These are phyloP conservation scores for Dendrolimus houi DNA, from an alignment of 2,888 invertebrate genomes.

Conservation along the genomic window DNA sequence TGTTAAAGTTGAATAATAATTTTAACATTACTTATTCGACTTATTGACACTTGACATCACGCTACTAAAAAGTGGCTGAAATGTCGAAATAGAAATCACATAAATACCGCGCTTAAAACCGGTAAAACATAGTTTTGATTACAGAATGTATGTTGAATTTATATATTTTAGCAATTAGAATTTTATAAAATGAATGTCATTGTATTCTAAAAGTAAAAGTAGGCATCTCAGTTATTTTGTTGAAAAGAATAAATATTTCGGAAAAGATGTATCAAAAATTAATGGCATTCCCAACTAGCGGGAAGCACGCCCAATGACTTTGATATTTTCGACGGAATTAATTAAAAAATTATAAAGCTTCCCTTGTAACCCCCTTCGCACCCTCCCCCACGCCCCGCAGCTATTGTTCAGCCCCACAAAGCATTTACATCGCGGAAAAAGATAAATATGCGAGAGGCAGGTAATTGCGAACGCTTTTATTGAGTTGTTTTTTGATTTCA, in stretches of 20 bases:
- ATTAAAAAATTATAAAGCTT: constrained; percentile 77
- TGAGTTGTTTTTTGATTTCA: constrained; percentile 69
- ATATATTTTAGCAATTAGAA: too few species aligned
- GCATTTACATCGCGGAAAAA: constrained; percentile 64
- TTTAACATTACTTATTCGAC: too few species aligned
- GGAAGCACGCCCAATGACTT: constrained; percentile 61
- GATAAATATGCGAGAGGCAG: constrained; percentile 69
- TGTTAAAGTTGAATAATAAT: too few species aligned
- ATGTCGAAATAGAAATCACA: too few species aligned
- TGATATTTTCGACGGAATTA: constrained; percentile 73
- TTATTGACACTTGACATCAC: too few species aligned
- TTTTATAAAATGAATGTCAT: too few species aligned
- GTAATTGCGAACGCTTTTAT: constrained; percentile 68
- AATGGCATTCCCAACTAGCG: constrained; percentile 60
- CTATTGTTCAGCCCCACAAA: constrained; percentile 59
- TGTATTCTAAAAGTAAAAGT: too few species aligned
- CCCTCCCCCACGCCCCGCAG: constrained; percentile 26
- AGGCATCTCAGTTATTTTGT: too few species aligned
- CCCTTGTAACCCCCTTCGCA: constrained; percentile 27
- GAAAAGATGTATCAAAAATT: constrained; percentile 51
- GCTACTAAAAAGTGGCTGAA: too few species aligned
- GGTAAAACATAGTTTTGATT: too few species aligned
- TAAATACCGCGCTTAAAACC: too few species aligned
- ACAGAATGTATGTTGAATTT: too few species aligned
- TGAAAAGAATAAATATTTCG: constrained; percentile 26